Conservation (phyloP, 2,113 vertebrate species). For the Plecturocebus donacophilus region DNA sequence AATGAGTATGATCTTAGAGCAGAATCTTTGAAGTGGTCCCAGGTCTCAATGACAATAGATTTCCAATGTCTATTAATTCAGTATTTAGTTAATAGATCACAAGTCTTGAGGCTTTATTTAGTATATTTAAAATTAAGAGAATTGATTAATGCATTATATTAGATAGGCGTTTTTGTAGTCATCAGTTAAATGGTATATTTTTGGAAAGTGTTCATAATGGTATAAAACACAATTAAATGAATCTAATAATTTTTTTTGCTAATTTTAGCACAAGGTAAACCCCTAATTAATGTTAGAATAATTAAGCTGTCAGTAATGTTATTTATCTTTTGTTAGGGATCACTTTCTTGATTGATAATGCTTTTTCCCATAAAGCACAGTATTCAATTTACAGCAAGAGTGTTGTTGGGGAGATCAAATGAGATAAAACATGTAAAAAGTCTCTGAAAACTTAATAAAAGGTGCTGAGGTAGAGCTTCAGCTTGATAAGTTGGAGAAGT, state of each 20-base stretch:
- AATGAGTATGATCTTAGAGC: neutral
- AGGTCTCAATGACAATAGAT: neutral
- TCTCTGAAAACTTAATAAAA: constrained; percentile 17
- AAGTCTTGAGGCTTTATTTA: neutral
- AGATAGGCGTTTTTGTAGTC: neutral
- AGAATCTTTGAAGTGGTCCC: neutral
- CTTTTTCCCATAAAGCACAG: neutral
- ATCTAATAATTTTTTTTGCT: constrained; percentile 8
- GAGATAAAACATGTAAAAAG: neutral
- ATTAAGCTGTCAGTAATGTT: neutral
- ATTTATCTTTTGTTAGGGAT: neutral
- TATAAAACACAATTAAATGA: constrained; percentile 34
- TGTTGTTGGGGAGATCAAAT: neutral
- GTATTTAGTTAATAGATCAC: constrained; percentile 21
- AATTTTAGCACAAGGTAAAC: neutral
- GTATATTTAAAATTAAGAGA: constrained; percentile 47
- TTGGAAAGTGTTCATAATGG: constrained; percentile 14
- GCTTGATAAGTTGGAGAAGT: neutral
- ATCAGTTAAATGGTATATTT: constrained; percentile 37
- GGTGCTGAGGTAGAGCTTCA: neutral
- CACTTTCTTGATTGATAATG: neutral
- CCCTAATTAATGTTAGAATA: neutral
- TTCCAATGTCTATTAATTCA: constrained; percentile 14
- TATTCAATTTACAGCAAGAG: neutral
- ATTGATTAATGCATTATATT: neutral